A percentile compares a stretch with the other conserved stretches of the same genome.
phyloP scores from a whole-genome alignment of 2,797 vertebrate species.

The Danio jaintianensis region DNA sequence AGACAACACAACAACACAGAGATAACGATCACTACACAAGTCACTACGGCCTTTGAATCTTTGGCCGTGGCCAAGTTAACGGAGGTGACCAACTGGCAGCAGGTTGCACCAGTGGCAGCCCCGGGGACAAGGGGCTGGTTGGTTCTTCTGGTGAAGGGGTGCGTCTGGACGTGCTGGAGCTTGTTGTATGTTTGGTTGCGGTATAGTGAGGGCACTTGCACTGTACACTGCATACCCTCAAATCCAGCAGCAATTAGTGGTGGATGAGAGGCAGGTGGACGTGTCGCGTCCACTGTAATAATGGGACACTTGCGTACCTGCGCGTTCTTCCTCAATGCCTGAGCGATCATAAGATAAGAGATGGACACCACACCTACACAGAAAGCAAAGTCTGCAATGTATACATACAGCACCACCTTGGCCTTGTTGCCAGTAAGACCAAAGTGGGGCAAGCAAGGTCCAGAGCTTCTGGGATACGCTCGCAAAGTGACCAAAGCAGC shows the following conservation, averaged over 20 bases:
- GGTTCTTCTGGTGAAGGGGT: conserved; percentile 75
- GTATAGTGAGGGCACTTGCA: conserved; percentile 84
- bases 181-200: conserved; percentile 90
- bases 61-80: conserved; percentile 90
- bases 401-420: conserved; percentile 86
- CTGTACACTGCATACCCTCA: conserved; percentile 80
- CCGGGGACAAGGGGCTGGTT: conserved; percentile 72
- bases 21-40: conserved; percentile 90
- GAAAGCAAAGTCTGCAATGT: conserved; percentile 91
- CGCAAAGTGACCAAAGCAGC: conserved; percentile 88
- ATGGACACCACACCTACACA: conserved; percentile 91
- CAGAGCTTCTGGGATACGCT: conserved; percentile 80
- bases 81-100: conserved; percentile 85
- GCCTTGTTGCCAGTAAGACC: conserved; percentile 81
- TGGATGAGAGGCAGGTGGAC: conserved; percentile 74
- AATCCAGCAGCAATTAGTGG: conserved; percentile 79
- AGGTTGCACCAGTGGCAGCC: conserved; percentile 77
- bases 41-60: conserved; percentile 92
- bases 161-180: conserved; percentile 82
- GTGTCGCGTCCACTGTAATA: conserved; percentile 80
- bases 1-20: conserved; percentile 94
- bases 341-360: conserved; percentile 93
- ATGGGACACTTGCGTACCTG: conserved; percentile 85
- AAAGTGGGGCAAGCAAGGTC: conserved; percentile 91
- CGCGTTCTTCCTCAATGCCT: conserved; percentile 88